These are phyloP conservation scores for Pongo pygmaeus DNA, from an alignment of 2,113 vertebrate genomes.

Conservation along the genomic window DNA sequence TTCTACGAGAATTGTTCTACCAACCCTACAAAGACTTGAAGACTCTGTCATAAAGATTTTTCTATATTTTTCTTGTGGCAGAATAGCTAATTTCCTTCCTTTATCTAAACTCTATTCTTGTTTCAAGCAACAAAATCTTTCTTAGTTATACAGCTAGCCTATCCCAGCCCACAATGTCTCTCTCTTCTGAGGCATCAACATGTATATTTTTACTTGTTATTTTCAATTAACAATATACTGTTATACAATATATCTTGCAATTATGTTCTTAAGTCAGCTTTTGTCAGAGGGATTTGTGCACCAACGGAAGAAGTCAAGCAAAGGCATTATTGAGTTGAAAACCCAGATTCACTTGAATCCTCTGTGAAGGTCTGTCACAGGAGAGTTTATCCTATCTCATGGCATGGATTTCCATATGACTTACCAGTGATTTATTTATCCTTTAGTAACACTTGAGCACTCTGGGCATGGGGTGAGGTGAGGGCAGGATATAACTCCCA, in stretches of 20 bases:
- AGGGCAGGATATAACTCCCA: too few relatives aligned
- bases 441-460: neutral
- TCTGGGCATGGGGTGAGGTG: neutral
- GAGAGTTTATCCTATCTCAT: neutral
- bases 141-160: neutral
- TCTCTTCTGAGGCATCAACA: neutral
- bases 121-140: neutral
- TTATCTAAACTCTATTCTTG: neutral
- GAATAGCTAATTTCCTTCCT: neutral
- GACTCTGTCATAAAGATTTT: neutral
- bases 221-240: neutral
- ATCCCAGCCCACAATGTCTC: neutral
- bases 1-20: neutral
- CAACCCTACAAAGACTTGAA: neutral
- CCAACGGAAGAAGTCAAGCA: neutral
- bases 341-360: neutral
- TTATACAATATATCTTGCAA: neutral
- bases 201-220: neutral
- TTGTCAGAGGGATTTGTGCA: neutral
- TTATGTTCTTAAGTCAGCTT: neutral
- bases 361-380: neutral
- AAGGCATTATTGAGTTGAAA: neutral
- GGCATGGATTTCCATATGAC: neutral
- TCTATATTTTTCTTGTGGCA: neutral
- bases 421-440: neutral